Evolutionary conservation across 2,797 vertebrate genomes (phyloP).

Genomic region (Champsocephalus esox): DNA sequence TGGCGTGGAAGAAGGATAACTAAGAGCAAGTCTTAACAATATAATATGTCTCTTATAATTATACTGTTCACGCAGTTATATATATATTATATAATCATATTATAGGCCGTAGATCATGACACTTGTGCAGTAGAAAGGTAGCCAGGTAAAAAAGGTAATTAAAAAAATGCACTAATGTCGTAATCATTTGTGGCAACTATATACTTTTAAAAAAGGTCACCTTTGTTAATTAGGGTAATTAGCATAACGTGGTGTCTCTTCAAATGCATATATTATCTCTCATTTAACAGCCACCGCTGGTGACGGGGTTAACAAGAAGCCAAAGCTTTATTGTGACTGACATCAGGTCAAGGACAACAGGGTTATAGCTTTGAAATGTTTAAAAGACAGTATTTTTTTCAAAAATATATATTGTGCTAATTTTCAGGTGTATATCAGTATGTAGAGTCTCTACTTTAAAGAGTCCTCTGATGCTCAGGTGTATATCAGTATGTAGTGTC

Average conservation of each 20-base stretch:
- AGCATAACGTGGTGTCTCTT: constrained; percentile 30
- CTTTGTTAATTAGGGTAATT: constrained; percentile 48
- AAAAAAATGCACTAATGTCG: constrained; percentile 24
- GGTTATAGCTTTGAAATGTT: too few relatives aligned
- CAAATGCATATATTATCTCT: constrained; percentile 10
- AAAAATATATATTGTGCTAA: too few relatives aligned
- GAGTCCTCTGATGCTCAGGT: too few relatives aligned
- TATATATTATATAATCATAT: too few relatives aligned
- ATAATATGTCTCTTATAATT: too few relatives aligned
- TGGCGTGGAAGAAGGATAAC: constrained; percentile 8
- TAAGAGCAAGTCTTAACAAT: constrained; percentile 1
- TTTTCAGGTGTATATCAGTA: too few relatives aligned
- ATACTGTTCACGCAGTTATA: too few relatives aligned
- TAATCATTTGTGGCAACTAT: constrained; percentile 44
- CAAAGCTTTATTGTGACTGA: background rate
- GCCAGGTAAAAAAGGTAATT: constrained; percentile 41
- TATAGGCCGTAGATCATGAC: background rate
- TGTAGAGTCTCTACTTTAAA: too few relatives aligned
- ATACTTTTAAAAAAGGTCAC: constrained; percentile 55
- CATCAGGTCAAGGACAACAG: constrained; percentile 16
- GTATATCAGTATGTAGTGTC: too few relatives aligned
- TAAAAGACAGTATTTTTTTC: too few relatives aligned
- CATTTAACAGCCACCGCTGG: constrained; percentile 9
- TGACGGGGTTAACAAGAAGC: constrained; percentile 43
- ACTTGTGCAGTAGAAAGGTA: constrained; percentile 17